phyloP scores from a whole-genome alignment of 2,797 vertebrate species.

The Rachycentron canadum region DNA sequence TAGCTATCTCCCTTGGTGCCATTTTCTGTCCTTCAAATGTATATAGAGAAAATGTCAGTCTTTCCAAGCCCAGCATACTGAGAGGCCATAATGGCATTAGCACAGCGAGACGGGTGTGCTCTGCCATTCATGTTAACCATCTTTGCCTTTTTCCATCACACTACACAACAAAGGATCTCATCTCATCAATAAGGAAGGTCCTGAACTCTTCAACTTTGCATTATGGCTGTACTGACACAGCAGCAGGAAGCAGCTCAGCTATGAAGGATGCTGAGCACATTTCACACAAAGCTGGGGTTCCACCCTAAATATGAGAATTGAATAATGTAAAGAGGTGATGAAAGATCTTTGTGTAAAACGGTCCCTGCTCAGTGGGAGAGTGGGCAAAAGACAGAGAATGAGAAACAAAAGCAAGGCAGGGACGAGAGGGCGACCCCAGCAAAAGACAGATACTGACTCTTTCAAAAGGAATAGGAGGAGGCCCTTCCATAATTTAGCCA shows the following conservation, averaged over 20 bases:
- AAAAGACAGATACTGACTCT: conserved; percentile 54
- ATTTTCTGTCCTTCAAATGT: conserved; percentile 78
- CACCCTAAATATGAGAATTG: conserved; percentile 76
- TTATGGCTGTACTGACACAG: conserved; percentile 75
- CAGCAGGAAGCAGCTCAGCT: conserved; percentile 67
- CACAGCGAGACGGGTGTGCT: conserved; percentile 75
- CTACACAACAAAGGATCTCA: conserved; percentile 72
- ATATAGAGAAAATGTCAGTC: conserved; percentile 82
- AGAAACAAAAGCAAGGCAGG: conserved; percentile 69
- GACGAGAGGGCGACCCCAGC: conserved; percentile 51
- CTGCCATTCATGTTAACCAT: conserved; percentile 79
- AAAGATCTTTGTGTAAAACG: conserved; percentile 75
- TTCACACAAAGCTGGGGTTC: conserved; percentile 68
- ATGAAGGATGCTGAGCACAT: conserved; percentile 63
- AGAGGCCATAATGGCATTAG: conserved; percentile 81
- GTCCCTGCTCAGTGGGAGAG: conserved; percentile 64
- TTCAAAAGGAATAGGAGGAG: conserved; percentile 54
- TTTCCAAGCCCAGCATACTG: conserved; percentile 64
- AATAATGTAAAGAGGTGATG: conserved; percentile 79
- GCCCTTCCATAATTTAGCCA: conserved; percentile 40
- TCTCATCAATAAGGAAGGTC: conserved; percentile 81
- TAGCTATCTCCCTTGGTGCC: conserved; percentile 75
- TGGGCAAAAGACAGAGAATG: conserved; percentile 44
- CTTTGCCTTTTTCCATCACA: conserved; percentile 80
- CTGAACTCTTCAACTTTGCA: conserved; percentile 84